Base-by-base conservation (phyloP, 2,888 invertebrate genomes). In the Drosophila neonasuta region DNA sequence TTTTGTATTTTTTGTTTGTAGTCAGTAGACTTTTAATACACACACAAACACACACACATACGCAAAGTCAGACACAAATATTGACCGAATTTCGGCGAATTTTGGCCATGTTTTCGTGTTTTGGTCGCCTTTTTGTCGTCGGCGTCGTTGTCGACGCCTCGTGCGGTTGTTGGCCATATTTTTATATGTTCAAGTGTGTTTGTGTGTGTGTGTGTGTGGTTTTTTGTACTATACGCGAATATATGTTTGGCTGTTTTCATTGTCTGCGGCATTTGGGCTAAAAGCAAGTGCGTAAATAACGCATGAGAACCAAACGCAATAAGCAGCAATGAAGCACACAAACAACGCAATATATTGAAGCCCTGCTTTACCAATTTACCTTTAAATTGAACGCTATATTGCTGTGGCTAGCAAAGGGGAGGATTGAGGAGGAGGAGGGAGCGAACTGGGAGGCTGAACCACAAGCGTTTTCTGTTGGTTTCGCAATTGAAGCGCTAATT, bases 71-170 rank as follows among this genome's bases (percentile, higher is more conserved):
- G 74, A 50, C 65, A 54, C 56, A 83, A 87, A 83, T 83, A 83
- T 83, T 83, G 87, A 83, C 83, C 86, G 83, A 86, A 87, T 80
- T 87, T 85, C 63, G 67, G 67, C 62, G 71, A 52, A 64, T 74
- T 24, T 71, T 74, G 56, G 66, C 46, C 68, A 60, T 74, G 68
- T 69, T 77, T 63, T 69, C 59, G 58, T 58, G 56, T 52, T 66
- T 45, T 45, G 66, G 69, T 67, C 64, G 64, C 60, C 70, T 62
- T 66, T 54, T 36, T 29, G 46, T 48, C 45, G 54, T 51, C 58
- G 36, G 3, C 34, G 34, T 32, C 32, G 32, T 10, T 10, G 32
- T 10, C 10, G 32, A 10, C 11, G 34, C 24, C 24, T 34, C 11
- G 34, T 57, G 67, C 36, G 76, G 71, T 58, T 60, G 49, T n/a